Conservation (phyloP, 2,797 vertebrate genomes). For the Sylvilagus floridanus region DNA sequence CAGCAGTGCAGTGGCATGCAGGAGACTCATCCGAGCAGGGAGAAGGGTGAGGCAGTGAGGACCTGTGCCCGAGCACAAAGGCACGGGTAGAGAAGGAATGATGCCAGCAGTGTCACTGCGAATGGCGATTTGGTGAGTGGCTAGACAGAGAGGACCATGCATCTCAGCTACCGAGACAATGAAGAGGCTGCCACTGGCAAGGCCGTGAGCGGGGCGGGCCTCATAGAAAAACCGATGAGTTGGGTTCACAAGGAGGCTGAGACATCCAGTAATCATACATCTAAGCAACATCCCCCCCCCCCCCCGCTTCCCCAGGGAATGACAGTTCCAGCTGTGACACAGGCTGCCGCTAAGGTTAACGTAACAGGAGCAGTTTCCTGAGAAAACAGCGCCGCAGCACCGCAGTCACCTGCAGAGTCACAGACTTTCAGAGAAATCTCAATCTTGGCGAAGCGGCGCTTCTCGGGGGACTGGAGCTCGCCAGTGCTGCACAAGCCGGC, state of each 20-base stretch:
- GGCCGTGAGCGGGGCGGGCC: not conserved
- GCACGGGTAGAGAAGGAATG: not conserved
- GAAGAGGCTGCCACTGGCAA: not conserved
- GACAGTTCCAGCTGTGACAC: not conserved
- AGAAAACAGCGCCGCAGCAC: not conserved
- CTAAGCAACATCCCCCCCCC: slow-evolving; percentile 28
- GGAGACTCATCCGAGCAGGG: not conserved
- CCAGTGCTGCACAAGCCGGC: slow-evolving; percentile 94
- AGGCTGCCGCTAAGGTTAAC: not conserved
- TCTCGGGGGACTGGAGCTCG: slow-evolving; percentile 82
- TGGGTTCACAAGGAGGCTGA: not conserved
- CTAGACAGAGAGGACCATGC: not conserved
- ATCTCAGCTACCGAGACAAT: slow-evolving; percentile 14
- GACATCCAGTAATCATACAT: slow-evolving; percentile 9
- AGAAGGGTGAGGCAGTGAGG: not conserved
- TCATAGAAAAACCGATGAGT: not conserved
- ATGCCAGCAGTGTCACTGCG: not conserved
- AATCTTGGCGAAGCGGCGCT: slow-evolving; percentile 91
- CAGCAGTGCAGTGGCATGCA: not conserved
- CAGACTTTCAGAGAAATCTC: slow-evolving; percentile 96
- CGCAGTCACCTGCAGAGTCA: slow-evolving; percentile 93
- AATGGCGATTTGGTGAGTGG: not conserved
- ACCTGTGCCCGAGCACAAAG: not conserved
- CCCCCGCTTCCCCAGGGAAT: not conserved
- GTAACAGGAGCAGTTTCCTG: not conserved